phyloP scores from a whole-genome alignment of 2,113 vertebrate genomes.

The Megaceryle maxima region DNA sequence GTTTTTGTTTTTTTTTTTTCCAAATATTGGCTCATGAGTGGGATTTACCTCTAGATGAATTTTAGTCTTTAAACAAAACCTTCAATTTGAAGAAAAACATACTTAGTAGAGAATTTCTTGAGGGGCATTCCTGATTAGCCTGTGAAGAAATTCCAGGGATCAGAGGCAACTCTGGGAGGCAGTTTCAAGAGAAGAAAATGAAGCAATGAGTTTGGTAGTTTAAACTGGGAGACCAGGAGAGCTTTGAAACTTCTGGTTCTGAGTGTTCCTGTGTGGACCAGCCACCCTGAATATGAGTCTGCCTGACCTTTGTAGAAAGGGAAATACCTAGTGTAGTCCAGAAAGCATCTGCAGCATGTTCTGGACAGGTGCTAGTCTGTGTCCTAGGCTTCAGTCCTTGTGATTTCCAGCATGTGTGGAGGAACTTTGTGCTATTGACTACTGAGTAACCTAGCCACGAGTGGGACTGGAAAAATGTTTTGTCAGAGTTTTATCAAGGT shows the following conservation, averaged over 20 bases:
- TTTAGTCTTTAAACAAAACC: background rate
- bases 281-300: background rate
- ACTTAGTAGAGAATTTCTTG: background rate
- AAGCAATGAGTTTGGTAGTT: background rate
- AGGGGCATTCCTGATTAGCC: background rate
- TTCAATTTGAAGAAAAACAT: background rate
- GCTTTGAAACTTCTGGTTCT: background rate
- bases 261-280: background rate
- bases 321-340: background rate
- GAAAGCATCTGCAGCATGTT: background rate
- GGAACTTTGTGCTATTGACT: background rate
- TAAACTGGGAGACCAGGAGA: background rate
- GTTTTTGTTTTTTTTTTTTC: too few species aligned
- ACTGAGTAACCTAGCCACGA: background rate
- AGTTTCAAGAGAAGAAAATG: background rate
- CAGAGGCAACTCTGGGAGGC: background rate
- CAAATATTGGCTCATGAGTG: background rate
- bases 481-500: background rate
- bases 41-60: background rate
- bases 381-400: background rate
- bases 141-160: background rate
- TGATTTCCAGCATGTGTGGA: background rate
- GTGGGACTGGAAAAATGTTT: background rate
- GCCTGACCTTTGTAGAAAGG: background rate
- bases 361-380: background rate